Conservation (phyloP, 2,113 vertebrate genomes). For the Ammospiza nelsoni region DNA sequence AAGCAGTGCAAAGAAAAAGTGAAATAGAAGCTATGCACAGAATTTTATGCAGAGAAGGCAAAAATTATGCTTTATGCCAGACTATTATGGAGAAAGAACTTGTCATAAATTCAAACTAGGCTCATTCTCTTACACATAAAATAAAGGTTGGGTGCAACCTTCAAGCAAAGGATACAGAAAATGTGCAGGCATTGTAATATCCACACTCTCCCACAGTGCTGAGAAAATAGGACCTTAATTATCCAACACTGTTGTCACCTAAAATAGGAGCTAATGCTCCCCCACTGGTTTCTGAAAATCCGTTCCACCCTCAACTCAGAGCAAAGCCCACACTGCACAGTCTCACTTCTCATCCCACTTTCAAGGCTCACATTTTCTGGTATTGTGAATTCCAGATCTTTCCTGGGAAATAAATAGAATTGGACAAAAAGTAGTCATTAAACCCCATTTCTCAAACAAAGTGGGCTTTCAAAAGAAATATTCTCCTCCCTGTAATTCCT, state of each 20-base stretch:
- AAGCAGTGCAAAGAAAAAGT: conserved; percentile 39
- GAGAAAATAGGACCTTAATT: conserved; percentile 72
- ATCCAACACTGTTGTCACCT: conserved; percentile 50
- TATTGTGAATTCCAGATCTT: background rate
- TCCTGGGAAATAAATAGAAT: conserved; percentile 1
- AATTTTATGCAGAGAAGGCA: conserved; percentile 64
- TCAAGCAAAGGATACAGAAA: conserved; percentile 66
- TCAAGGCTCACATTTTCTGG: background rate
- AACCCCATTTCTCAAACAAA: conserved; percentile 11
- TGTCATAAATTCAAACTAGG: conserved; percentile 70
- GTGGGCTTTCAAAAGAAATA: background rate
- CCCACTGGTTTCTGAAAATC: conserved; percentile 54
- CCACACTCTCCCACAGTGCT: conserved; percentile 57
- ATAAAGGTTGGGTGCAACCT: conserved; percentile 57
- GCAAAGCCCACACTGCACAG: background rate
- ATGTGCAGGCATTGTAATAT: conserved; percentile 69
- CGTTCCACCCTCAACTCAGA: background rate
- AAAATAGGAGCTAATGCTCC: conserved; percentile 40
- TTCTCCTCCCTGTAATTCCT: background rate
- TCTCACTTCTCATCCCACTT: background rate
- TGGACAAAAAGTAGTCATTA: conserved; percentile 15
- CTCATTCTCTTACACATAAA: conserved; percentile 66
- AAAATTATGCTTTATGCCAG: conserved; percentile 65
- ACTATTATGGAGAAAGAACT: conserved; percentile 67
- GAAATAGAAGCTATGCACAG: conserved; percentile 27